Percentiles rank a stretch among this genome's conserved stretches.
phyloP scores from a whole-genome alignment of 2,797 vertebrate species.

The Chromis chromis region DNA sequence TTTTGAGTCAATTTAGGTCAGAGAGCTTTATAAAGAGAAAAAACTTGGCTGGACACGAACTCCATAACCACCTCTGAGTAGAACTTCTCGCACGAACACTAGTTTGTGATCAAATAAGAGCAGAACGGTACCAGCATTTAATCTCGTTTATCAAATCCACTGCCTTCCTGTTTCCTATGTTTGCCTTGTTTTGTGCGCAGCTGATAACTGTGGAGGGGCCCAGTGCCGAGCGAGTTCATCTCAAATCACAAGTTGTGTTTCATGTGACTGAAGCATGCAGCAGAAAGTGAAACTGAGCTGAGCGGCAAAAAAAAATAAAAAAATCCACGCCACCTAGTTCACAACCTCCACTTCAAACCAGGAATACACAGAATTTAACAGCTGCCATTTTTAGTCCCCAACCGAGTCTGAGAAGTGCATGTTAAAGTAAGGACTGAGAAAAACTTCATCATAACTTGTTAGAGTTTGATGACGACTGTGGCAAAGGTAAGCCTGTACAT shows the following conservation, averaged over 20 bases:
- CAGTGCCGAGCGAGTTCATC: neutral
- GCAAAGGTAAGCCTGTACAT: neutral
- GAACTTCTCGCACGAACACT: neutral
- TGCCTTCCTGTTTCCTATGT: neutral
- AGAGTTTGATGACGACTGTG: neutral
- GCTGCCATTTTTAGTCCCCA: conserved; percentile 19
- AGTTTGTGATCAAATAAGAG: neutral
- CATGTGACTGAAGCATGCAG: conserved; percentile 42
- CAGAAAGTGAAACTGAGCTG: conserved; percentile 57
- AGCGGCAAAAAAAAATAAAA: neutral
- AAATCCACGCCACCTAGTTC: neutral
- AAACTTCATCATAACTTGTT: neutral
- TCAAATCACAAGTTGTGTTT: conserved; percentile 19
- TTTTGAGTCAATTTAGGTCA: neutral
- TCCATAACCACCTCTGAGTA: neutral
- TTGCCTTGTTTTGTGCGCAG: neutral
- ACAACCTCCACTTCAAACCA: conserved; percentile 33
- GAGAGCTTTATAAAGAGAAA: neutral
- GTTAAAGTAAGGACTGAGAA: neutral
- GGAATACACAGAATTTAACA: neutral
- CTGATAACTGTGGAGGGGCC: neutral
- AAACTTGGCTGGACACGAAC: neutral
- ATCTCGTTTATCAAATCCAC: neutral
- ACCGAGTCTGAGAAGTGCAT: neutral
- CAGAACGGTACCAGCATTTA: neutral